phyloP scores from a whole-genome alignment of 2,888 invertebrate species.

The Suillia variegata region DNA sequence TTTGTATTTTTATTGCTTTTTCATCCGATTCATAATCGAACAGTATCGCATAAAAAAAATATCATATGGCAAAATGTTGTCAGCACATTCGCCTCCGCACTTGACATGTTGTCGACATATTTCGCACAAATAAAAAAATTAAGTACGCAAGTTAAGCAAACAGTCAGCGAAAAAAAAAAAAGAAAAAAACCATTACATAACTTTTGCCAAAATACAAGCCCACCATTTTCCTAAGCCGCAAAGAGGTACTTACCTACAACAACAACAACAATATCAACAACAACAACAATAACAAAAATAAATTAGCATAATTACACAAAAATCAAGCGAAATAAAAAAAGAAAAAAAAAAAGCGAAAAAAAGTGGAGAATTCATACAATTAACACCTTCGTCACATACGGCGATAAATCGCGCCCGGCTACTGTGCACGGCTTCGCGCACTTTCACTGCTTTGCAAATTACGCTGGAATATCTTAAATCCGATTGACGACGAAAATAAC shows the following conservation, averaged over 20 bases:
- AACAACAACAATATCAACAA: too few relatives aligned
- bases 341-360: conserved; percentile 25
- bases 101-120: neutral
- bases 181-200: too few relatives aligned
- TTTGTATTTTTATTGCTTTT: neutral
- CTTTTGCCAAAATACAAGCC: neutral
- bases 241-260: neutral
- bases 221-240: neutral
- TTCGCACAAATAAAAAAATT: neutral
- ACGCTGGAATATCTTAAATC: too few relatives aligned
- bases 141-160: too few relatives aligned
- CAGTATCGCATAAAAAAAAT: too few relatives aligned
- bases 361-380: too few relatives aligned
- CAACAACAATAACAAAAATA: too few relatives aligned
- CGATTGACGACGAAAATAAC: too few relatives aligned
- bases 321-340: conserved; percentile 7
- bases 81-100: conserved; percentile 12
- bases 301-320: conserved; percentile 28
- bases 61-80: too few relatives aligned
- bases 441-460: neutral
- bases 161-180: neutral
- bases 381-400: conserved; percentile 53
- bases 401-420: neutral
- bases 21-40: neutral
- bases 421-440: neutral